phyloP scores from a whole-genome alignment of 1,140 invertebrate species.

The Ceratina japonica region DNA sequence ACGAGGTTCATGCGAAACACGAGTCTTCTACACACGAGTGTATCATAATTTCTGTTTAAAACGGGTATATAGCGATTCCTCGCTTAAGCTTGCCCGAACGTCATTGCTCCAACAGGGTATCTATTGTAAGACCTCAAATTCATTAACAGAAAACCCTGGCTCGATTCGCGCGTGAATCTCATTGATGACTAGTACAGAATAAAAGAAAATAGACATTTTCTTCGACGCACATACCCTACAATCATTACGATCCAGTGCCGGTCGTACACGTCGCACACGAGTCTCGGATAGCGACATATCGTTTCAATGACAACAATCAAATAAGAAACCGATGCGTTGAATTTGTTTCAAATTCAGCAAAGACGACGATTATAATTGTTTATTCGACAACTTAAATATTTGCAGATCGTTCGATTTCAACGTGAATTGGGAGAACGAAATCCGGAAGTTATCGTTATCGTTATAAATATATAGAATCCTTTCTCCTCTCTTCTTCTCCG shows the following conservation, averaged over 20 bases:
- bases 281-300: not conserved
- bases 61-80: not conserved
- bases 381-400: conserved; percentile 29
- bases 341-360: not conserved
- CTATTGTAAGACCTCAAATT: conserved; percentile 2
- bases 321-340: not conserved
- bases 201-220: conserved; percentile 7
- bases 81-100: not conserved
- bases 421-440: not conserved
- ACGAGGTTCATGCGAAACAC: conserved; percentile 8
- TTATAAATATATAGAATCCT: conserved; percentile 13
- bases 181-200: conserved; percentile 44
- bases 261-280: not conserved
- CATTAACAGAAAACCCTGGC: conserved; percentile 5
- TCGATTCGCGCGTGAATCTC: conserved; percentile 16
- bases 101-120: not conserved
- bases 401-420: too few relatives aligned
- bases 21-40: not conserved
- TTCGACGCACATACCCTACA: conserved; percentile 1
- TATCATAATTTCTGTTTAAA: conserved; percentile 10
- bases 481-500: not conserved
- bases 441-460: too few relatives aligned
- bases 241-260: not conserved
- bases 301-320: not conserved
- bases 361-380: conserved; percentile 6